These are phyloP conservation scores for Agrilus cyanescens DNA, from an alignment of 2,888 invertebrate species.

Conservation along the genomic window DNA sequence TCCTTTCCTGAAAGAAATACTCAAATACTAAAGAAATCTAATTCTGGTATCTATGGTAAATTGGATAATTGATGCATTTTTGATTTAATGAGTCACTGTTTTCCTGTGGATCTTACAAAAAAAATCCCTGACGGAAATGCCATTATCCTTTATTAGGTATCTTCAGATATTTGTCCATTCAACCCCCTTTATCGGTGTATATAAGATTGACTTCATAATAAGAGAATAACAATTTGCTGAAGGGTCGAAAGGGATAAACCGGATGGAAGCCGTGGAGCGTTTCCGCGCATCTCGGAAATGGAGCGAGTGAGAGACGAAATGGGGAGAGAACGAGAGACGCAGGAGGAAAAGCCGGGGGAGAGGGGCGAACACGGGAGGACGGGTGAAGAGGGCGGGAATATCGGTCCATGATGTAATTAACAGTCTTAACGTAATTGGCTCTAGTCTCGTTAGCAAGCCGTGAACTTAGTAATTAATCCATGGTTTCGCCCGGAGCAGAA, in stretches of 20 bases:
- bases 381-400: constrained; percentile 4
- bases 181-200: background rate
- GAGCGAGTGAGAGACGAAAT: no score
- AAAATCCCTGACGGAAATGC: no score
- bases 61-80: no score
- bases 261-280: background rate
- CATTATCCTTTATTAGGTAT: no score
- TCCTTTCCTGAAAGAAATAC: constrained; percentile 43
- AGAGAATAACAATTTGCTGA: background rate
- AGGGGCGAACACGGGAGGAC: no score
- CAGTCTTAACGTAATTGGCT: constrained; percentile 40
- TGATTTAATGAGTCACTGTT: no score
- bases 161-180: background rate
- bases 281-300: background rate
- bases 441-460: constrained; percentile 40
- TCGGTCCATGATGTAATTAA: constrained; percentile 34
- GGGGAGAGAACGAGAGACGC: no score
- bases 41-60: background rate
- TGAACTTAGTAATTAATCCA: constrained; percentile 41
- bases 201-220: constrained; percentile 1
- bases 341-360: no score
- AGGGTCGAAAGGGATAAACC: background rate
- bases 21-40: background rate
- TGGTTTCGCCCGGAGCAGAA: constrained; percentile 37
- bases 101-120: no score